Base-by-base conservation (phyloP, 1,140 invertebrate genomes). In the Drosophila ogumai region DNA sequence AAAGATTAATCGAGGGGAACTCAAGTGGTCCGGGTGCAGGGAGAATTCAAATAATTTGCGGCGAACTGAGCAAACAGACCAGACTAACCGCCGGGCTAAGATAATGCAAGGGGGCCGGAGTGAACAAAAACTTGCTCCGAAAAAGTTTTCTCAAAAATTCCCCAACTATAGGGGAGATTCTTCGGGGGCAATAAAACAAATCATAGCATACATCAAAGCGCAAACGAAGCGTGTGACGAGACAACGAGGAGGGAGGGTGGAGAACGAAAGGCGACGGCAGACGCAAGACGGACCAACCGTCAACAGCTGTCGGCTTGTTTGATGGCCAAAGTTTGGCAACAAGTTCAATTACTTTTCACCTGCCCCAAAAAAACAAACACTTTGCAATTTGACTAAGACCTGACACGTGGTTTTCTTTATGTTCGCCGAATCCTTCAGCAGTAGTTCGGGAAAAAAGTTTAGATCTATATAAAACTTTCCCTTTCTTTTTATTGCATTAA, bases 311-410 rank as follows among this genome's bases (percentile, higher is more conserved):
- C 69, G 75, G 79, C 69, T 75, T 79, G 79, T 64, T 80, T 88
- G 78, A 86, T 86, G 76, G 80, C 80, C 50, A 82, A 87, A 88
- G 72, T 88, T 82, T 87, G 81, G 59, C 46, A 71, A 57, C 66
- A 87, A 87, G 84, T 88, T 88, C 76, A 82, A 87, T 88, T 82
- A 87, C 80, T 82, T 88, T 87, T 82, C 61, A 87, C 82, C 80
- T 88, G 80, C 28, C 74, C 69, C 43, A 38, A 67, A 68, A 60
- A 60, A 73, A 72, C 75, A 77, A 75, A 69, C 63, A 80, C 54
- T 44, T 75, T 31, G 31, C 43, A 57, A 46, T 72, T 58, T 57
- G 67, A 22, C 52, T 43, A 52, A 71, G 50, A 44, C 58, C 71
- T 65, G 59, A 58, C 60, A 75, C 72, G 72, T 75, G 73, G 61